Evolutionary conservation across 2,113 vertebrate genomes (phyloP), one percentile per base, ranked within the genome.

Genomic region (Urocitellus parryii): DNA sequence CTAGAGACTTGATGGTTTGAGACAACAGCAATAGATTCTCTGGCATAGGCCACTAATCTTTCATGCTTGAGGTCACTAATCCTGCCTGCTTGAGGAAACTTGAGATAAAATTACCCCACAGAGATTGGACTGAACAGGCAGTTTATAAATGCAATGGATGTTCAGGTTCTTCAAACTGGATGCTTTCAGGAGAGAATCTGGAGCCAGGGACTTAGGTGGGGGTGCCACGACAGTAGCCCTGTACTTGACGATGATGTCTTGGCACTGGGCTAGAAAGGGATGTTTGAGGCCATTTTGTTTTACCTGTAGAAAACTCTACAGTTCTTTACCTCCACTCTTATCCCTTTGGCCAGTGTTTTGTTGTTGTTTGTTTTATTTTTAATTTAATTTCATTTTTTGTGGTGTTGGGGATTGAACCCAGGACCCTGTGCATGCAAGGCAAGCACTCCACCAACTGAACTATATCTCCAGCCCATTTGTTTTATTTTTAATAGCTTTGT

Each of bases 1-100:
- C 74, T 80, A 61, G 78, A 88, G 93, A 93, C 89, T 58, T 88
- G 79, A 17, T 77, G 56, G 34, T 81, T 73, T 94, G 65, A 87
- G 51, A 91, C 24, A 91, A 42, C 51, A 90, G 91, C 78, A 72
- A 5, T 91, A 58, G 87, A 45, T 91, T 89, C 90, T 88, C 72
- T 74, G 63, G 77, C 27, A n/a, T 70, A 78, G 77, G 68, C 42
- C 78, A 73, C 51, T 65, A 45, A 83, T 88, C 32, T 5, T 65
- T 97, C 68, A 61, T n/a, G 29, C 48, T 51, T 51, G 48, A 78
- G 77, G 68, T 42, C 78, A 73, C 51, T 65, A 45, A 83, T 88
- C 32, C 7, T 65, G 29, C 29, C 90, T 24, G 61, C n/a, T 77
- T 88, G 34, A 82, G 39, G 67, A 94, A 95, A 56, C 67, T 58